These are phyloP conservation scores for Eretmochelys imbricata DNA, from an alignment of 2,113 vertebrate species.

Conservation along the genomic window DNA sequence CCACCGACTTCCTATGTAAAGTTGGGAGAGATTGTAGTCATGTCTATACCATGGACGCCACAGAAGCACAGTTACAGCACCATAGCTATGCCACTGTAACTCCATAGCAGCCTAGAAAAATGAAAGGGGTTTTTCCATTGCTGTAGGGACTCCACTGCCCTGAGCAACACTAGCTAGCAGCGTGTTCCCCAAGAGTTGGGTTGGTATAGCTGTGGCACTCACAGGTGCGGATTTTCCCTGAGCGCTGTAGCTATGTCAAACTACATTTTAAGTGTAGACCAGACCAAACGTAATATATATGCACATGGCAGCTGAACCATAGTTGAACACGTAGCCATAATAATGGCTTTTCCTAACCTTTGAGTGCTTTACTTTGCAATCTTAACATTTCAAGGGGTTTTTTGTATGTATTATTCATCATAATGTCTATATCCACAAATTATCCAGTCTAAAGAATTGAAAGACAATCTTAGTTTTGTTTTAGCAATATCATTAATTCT, in stretches of 20 bases:
- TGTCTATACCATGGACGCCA: not conserved
- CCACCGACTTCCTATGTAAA: not conserved
- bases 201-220: not conserved
- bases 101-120: not conserved
- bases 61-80: not conserved
- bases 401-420: not conserved
- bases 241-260: not conserved
- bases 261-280: not conserved
- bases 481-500: slow-evolving; percentile 45
- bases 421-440: not conserved
- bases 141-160: not conserved
- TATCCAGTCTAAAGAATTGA: slow-evolving; percentile 38
- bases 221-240: not conserved
- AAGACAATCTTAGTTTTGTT: slow-evolving; percentile 5
- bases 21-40: not conserved
- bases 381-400: slow-evolving; percentile 13
- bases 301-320: not conserved
- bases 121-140: not conserved
- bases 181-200: not conserved
- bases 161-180: not conserved
- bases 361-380: not conserved
- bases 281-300: not conserved
- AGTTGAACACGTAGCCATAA: not conserved
- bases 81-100: not conserved
- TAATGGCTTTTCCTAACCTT: not conserved